Evolutionary conservation across 2,888 invertebrate genomes (phyloP).

Genomic region (Baronia brevicornis): DNA sequence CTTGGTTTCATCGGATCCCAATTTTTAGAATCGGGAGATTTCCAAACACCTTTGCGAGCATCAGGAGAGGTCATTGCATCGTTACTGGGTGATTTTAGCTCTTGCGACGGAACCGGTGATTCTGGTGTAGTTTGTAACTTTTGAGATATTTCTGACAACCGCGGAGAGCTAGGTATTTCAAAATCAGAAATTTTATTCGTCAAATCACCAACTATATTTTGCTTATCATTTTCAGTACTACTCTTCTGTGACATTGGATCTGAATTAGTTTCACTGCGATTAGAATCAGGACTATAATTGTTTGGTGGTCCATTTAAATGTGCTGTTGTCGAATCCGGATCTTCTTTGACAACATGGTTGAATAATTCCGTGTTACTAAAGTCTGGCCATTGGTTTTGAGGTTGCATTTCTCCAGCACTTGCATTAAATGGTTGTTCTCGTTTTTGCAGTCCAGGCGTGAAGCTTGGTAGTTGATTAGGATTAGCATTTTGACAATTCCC

Average conservation of each 20-base stretch:
- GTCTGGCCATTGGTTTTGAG: constrained; percentile 64
- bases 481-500: constrained; percentile 57
- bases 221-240: constrained; percentile 44
- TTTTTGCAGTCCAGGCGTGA: constrained; percentile 57
- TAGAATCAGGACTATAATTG: constrained; percentile 70
- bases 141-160: constrained; percentile 61
- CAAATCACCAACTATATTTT: constrained; percentile 40
- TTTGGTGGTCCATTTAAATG: constrained; percentile 64
- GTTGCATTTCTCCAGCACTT: constrained; percentile 31
- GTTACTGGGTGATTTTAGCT: constrained; percentile 57
- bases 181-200: constrained; percentile 58
- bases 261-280: constrained; percentile 64
- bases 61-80: constrained; percentile 43
- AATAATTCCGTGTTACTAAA: constrained; percentile 61
- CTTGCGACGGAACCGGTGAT: constrained; percentile 57
- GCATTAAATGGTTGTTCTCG: constrained; percentile 45
- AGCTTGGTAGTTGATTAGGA: constrained; percentile 62
- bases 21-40: constrained; percentile 62
- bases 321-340: constrained; percentile 84
- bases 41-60: constrained; percentile 59
- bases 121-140: constrained; percentile 57
- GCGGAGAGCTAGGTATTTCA: constrained; percentile 62
- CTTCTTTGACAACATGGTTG: constrained; percentile 79
- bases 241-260: constrained; percentile 47
- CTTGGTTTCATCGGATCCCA: constrained; percentile 62